Evolutionary conservation across 2,888 invertebrate genomes (phyloP), one percentile per base, ranked within the genome.

Genomic region (Cerastoderma edule): DNA sequence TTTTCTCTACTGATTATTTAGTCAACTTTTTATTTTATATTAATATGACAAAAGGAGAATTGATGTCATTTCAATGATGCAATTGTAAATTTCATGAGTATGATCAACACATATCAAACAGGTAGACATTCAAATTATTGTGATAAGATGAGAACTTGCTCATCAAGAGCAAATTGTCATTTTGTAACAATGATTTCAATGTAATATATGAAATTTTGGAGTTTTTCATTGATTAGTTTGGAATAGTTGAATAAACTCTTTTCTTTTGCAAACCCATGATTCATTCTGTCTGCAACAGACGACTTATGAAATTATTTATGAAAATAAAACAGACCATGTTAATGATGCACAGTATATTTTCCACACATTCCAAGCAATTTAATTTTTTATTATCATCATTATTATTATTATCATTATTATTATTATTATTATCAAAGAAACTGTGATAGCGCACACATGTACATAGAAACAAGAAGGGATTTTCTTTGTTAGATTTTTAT

Each of bases 161-260:
- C 10, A n/a, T 13, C 6, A 50, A 16, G 5, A 50, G 50, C 50
- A 50, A 13, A n/a, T 50, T 50, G n/a, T n/a, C 50, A 8, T 50
- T 50, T 50, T 50, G 10, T 22, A 16, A 50, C 50, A 50, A 50
- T 50, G 50, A n/a, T 50, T 50, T 50, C 5, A n/a, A n/a, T n/a
- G 13, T 5, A 50, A 16, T 8, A 39, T 8, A 16, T 39, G 39
- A 39, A 13, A 39, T 39, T 39, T 16, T 39, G 16, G 16, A 8
- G 39, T 39, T 53, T 5, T 53, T 53, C 27, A 53, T 24, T 6
- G 24, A 27, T 53, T 53, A 53, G 10, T 4, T 53, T 24, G 24
- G 28, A 53, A 53, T 53, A 53, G 53, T 53, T 53, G 24, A 27
- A 53, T 53, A 27, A 53, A 39, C 16, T 39, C 39, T 39, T 39